phyloP scores from a whole-genome alignment of 1,140 invertebrate species.

The Steinernema feltiae region DNA sequence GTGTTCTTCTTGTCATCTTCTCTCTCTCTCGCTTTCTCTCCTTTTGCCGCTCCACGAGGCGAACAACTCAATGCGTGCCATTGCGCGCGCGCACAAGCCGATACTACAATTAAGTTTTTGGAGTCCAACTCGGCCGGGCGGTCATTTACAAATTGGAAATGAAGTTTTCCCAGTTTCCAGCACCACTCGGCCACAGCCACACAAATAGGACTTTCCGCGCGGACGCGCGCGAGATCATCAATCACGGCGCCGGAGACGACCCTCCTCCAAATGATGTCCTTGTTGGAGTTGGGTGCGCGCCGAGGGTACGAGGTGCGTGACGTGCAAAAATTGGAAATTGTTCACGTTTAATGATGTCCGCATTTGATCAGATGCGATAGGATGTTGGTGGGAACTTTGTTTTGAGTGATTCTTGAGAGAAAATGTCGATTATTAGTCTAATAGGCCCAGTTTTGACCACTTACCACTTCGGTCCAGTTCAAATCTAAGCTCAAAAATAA shows the following conservation, averaged over 20 bases:
- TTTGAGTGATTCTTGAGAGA: too few relatives aligned
- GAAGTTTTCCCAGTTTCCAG: not conserved
- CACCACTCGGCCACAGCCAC: not conserved
- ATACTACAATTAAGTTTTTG: conserved; percentile 14
- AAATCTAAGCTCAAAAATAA: too few relatives aligned
- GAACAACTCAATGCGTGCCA: not conserved
- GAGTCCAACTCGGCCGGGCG: not conserved
- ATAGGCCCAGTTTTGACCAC: too few relatives aligned
- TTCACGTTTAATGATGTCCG: not conserved
- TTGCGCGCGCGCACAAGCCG: not conserved
- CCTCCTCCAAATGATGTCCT: not conserved
- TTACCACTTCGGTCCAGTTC: too few relatives aligned
- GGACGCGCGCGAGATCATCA: conserved; percentile 2
- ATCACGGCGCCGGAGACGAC: conserved; percentile 7
- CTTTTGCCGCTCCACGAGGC: not conserved
- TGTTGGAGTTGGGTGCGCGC: not conserved
- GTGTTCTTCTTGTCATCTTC: not conserved
- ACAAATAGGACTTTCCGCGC: conserved; percentile 9
- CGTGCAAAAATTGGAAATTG: not conserved
- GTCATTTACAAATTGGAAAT: conserved; percentile 15
- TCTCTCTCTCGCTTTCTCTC: not conserved
- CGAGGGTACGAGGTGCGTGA: not conserved
- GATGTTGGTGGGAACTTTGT: too few relatives aligned
- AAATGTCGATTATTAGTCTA: too few relatives aligned
- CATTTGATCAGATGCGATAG: too few relatives aligned